Evolutionary conservation across 2,113 vertebrate species (phyloP), one percentile per base, ranked within the genome.

Genomic region (Gyps fulvus): DNA sequence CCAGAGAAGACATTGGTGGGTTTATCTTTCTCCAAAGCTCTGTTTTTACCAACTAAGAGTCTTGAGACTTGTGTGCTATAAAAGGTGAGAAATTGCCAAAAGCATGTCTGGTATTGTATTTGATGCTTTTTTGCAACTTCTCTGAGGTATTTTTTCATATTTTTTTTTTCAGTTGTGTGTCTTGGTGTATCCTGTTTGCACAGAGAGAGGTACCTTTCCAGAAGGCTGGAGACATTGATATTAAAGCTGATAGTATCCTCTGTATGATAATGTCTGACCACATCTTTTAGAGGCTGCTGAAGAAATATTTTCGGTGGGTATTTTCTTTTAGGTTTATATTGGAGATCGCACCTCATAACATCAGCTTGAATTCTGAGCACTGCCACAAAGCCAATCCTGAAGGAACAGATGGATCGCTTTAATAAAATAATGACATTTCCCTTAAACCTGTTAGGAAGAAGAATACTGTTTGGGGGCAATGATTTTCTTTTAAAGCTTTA

Each of bases 401-500:
- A 93, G 76, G 83, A 91, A 42, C 22, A 91, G 95, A 95, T 83
- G 76, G 76, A 93, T 93, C 47, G 52, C 86, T 97, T 93, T 78
- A 95, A 97, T 95, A 95, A 91, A 95, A 89, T 91, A 85, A 97
- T 85, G 81, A 70, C 19, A 42, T 97, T 97, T 96, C 73, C 88
- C 84, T 79, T 93, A 93, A 71, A 93, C 66, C 65, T 97, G 49
- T 84, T 96, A 93, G 72, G 66, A 96, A 91, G 91, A 91, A 94
- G 87, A 49, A 88, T 82, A 66, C 83, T 84, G 62, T 70, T 95
- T 89, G 38, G 69, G 23, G 69, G 71, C 36, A 70, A 66, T 87
- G 73, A 50, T 71, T 86, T 93, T 83, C 74, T 90, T 78, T 58
- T 1, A 17, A 67, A 78, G 54, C 52, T 73, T 89, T 57, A 61